Evolutionary conservation across 2,797 vertebrate species (phyloP).

Genomic region (Rhincodon typus): DNA sequence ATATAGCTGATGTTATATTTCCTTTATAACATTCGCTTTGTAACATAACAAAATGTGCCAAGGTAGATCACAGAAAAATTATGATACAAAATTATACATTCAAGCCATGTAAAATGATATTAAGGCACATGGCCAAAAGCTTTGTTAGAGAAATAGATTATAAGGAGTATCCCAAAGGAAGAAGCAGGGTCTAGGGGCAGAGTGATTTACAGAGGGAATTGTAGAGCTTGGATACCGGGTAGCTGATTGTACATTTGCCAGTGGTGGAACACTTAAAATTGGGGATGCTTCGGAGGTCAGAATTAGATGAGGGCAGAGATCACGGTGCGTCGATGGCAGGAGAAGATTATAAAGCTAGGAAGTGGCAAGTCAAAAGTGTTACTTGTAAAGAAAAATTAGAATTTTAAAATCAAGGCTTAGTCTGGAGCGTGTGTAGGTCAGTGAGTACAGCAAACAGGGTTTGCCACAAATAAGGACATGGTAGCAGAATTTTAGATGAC

Average conservation of each 20-base stretch:
- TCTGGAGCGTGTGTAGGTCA: background rate
- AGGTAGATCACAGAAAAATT: background rate
- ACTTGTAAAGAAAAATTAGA: background rate
- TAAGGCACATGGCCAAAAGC: background rate
- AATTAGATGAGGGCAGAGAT: background rate
- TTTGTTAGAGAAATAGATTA: background rate
- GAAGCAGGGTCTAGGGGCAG: background rate
- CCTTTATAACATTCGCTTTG: background rate
- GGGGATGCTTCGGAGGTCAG: too few species aligned
- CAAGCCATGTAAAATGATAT: background rate
- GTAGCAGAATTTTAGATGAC: background rate
- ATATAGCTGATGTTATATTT: background rate
- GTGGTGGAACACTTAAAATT: background rate
- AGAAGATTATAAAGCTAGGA: background rate
- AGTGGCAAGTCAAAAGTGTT: background rate
- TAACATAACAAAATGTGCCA: background rate
- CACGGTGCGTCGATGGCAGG: background rate
- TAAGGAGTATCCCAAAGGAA: background rate
- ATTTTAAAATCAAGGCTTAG: background rate
- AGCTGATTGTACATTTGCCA: background rate
- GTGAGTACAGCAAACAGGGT: background rate
- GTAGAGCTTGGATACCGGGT: background rate
- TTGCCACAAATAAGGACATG: background rate
- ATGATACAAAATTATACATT: background rate
- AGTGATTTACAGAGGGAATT: background rate